Evolutionary conservation across 2,113 vertebrate genomes (phyloP).

Genomic region (Ictidomys tridecemlineatus): DNA sequence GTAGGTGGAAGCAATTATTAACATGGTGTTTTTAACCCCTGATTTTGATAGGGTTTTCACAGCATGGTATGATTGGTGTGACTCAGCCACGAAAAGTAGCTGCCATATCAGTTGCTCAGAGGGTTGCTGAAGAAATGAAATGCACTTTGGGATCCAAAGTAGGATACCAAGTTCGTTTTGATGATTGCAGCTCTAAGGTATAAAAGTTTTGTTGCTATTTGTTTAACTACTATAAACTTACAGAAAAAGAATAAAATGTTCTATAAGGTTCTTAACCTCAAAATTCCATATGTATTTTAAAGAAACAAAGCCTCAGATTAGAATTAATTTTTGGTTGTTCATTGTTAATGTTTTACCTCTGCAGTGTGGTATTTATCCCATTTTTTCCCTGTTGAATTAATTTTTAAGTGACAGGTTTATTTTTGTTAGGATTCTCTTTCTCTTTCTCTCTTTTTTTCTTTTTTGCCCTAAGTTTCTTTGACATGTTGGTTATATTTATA

Average conservation of each 20-base stretch:
- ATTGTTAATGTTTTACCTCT: slow-evolving; percentile 42
- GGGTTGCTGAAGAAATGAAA: slow-evolving; percentile 96
- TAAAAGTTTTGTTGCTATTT: slow-evolving; percentile 47
- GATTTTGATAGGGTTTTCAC: slow-evolving; percentile 89
- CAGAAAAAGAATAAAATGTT: not conserved
- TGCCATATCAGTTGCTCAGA: slow-evolving; percentile 96
- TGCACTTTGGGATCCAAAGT: slow-evolving; percentile 91
- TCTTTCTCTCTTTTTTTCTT: not conserved
- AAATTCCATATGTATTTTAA: slow-evolving; percentile 45
- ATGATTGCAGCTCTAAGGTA: slow-evolving; percentile 95
- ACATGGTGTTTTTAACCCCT: slow-evolving; percentile 46
- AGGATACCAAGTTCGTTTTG: slow-evolving; percentile 98
- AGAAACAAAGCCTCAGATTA: slow-evolving; percentile 31
- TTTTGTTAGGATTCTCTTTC: slow-evolving; percentile 43
- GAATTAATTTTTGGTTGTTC: slow-evolving; percentile 53
- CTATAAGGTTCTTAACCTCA: not conserved
- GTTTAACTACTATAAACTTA: slow-evolving; percentile 20
- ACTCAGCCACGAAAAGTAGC: slow-evolving; percentile 97
- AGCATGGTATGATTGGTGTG: slow-evolving; percentile 92
- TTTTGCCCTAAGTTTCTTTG: slow-evolving; percentile 31
- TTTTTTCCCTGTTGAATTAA: not conserved
- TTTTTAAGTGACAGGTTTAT: slow-evolving; percentile 1
- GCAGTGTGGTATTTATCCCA: not conserved
- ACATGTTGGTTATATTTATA: slow-evolving; percentile 4
- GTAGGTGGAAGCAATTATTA: slow-evolving; percentile 42